phyloP scores from a whole-genome alignment of 2,797 vertebrate species.

The Oophaga sylvatica region DNA sequence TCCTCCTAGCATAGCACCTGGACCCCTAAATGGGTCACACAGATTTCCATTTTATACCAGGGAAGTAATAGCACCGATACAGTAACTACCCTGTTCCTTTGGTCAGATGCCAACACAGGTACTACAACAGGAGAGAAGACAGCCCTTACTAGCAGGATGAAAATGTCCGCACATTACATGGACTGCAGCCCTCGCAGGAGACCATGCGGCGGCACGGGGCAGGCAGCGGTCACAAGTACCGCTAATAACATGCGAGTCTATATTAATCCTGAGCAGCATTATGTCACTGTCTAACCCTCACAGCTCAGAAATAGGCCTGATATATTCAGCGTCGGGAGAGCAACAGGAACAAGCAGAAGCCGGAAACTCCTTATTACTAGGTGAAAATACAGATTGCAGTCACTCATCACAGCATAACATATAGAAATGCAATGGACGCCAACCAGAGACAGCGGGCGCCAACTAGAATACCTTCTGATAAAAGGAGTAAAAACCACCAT shows the following conservation, averaged over 20 bases:
- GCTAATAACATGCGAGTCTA: conserved; percentile 21
- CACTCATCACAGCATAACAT: too few relatives aligned
- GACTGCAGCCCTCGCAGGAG: not conserved
- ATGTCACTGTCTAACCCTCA: conserved; percentile 37
- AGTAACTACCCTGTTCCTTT: too few relatives aligned
- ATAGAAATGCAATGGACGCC: too few relatives aligned
- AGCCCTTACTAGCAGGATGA: too few relatives aligned
- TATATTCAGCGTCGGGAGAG: conserved; percentile 1
- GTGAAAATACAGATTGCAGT: too few relatives aligned
- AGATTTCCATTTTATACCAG: too few relatives aligned
- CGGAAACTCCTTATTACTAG: not conserved
- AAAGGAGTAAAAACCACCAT: too few relatives aligned
- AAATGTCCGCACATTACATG: not conserved
- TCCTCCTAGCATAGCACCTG: too few relatives aligned
- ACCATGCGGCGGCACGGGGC: not conserved
- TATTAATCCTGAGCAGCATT: conserved; percentile 12
- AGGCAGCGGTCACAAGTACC: not conserved
- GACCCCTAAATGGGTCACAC: too few relatives aligned
- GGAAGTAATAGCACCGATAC: too few relatives aligned
- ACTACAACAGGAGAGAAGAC: not conserved
- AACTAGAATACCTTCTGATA: too few relatives aligned
- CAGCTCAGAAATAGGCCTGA: conserved; percentile 10
- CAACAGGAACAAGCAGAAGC: not conserved
- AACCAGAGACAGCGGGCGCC: too few relatives aligned
- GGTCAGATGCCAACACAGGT: not conserved